Percentiles rank a stretch among this genome's conserved stretches.
These are phyloP conservation scores for Hippopotamus amphibius DNA, from an alignment of 2,113 vertebrate genomes.

Conservation along the genomic window DNA sequence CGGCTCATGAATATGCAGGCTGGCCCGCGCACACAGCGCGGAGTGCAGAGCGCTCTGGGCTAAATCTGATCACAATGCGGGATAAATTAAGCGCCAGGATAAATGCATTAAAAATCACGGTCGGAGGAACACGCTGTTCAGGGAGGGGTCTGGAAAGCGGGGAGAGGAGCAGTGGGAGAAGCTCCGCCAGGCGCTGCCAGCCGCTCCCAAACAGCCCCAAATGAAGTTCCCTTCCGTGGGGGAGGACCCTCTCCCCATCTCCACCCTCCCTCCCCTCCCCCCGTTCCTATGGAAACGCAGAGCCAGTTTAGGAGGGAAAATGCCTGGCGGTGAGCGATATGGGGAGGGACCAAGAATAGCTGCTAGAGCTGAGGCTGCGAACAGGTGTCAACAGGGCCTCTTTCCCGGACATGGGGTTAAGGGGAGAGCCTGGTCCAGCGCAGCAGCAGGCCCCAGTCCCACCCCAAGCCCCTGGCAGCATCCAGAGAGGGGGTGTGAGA, in stretches of 20 bases:
- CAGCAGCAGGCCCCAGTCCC: not conserved
- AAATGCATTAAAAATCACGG: slow-evolving; percentile 86
- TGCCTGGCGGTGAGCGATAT: slow-evolving; percentile 68
- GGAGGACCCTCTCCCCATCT: slow-evolving; percentile 66
- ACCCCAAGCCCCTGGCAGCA: not conserved
- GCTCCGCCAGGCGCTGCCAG: slow-evolving; percentile 84
- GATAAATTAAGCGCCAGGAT: slow-evolving; percentile 87
- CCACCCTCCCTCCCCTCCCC: not conserved
- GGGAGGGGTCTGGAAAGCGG: slow-evolving; percentile 79
- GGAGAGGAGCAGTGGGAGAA: slow-evolving; percentile 63
- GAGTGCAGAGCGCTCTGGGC: slow-evolving; percentile 80
- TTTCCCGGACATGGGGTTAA: not conserved
- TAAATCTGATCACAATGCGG: slow-evolving; percentile 87
- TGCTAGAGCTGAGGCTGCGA: slow-evolving; percentile 39
- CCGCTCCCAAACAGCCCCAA: slow-evolving; percentile 85
- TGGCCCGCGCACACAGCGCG: slow-evolving; percentile 55
- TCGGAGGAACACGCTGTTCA: slow-evolving; percentile 87
- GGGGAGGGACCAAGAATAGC: slow-evolving; percentile 78
- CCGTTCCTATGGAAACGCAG: slow-evolving; percentile 89
- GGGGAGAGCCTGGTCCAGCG: not conserved
- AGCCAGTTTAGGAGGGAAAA: slow-evolving; percentile 82
- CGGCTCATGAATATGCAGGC: slow-evolving; percentile 86
- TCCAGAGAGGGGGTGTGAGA: not conserved
- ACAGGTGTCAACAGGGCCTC: slow-evolving; percentile 1
- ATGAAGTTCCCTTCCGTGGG: slow-evolving; percentile 87